phyloP scores from a whole-genome alignment of 2,797 vertebrate species.

The Lagodon rhomboides region DNA sequence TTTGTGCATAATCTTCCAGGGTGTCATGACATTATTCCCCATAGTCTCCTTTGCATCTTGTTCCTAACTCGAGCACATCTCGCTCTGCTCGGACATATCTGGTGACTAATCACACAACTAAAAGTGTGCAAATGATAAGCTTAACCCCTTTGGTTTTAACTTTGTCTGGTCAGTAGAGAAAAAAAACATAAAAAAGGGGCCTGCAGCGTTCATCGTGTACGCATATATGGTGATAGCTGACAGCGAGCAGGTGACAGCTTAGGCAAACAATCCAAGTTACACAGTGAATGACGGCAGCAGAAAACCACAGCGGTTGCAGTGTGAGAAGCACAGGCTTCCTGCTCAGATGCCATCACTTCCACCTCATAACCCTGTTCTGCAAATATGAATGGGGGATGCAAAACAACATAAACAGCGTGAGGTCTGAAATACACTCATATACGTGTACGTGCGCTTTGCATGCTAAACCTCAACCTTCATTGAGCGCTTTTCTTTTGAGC shows the following conservation, averaged over 20 bases:
- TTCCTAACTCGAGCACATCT: conserved; percentile 3
- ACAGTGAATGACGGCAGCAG: conserved; percentile 75
- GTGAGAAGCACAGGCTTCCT: conserved; percentile 80
- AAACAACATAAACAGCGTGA: conserved; percentile 59
- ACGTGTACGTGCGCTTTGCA: neutral
- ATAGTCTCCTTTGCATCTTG: conserved; percentile 41
- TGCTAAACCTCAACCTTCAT: conserved; percentile 14
- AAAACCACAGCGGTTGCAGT: conserved; percentile 79
- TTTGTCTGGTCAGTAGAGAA: neutral
- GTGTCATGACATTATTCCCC: conserved; percentile 76
- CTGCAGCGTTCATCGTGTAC: neutral
- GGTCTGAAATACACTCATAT: conserved; percentile 8
- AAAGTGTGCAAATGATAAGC: conserved; percentile 5
- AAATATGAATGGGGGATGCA: conserved; percentile 77
- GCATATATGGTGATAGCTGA: conserved; percentile 6
- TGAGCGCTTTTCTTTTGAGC: neutral
- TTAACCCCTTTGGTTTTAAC: neutral
- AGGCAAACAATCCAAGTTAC: conserved; percentile 59
- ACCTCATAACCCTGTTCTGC: conserved; percentile 70
- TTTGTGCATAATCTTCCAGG: conserved; percentile 69
- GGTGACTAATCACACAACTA: conserved; percentile 20
- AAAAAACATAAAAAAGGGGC: neutral
- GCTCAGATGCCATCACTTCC: conserved; percentile 85
- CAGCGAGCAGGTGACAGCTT: conserved; percentile 51
- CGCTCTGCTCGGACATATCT: conserved; percentile 20